Percentiles rank a stretch among this genome's conserved stretches.
These are phyloP conservation scores for Drosophila phalerata DNA, from an alignment of 2,888 invertebrate genomes.

Conservation along the genomic window DNA sequence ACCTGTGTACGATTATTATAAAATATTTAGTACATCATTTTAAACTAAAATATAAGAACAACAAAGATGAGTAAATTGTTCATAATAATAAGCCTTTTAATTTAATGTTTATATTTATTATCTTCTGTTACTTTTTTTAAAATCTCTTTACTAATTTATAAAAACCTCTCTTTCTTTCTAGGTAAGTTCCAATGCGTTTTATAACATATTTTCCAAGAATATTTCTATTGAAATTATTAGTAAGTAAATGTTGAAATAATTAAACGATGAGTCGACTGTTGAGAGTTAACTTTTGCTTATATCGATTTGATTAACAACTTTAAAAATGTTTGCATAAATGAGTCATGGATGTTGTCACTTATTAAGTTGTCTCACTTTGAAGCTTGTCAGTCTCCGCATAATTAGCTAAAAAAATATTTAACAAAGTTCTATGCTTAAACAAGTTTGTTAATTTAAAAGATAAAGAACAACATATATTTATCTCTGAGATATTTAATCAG, in stretches of 20 bases:
- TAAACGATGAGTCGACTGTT: background rate
- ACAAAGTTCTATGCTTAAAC: slow-evolving; percentile 4
- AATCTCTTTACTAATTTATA: background rate
- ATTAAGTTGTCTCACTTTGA: slow-evolving; percentile 23
- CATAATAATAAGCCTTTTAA: no score
- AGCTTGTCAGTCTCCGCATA: background rate
- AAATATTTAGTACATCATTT: no score
- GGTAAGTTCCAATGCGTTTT: slow-evolving; percentile 50
- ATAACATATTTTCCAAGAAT: background rate
- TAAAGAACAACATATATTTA: background rate
- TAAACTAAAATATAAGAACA: no score
- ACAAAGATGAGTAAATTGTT: no score
- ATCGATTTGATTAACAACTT: slow-evolving; percentile 28
- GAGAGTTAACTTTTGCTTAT: slow-evolving; percentile 2
- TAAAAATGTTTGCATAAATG: slow-evolving; percentile 32
- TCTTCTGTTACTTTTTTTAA: background rate
- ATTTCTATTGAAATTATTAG: slow-evolving; percentile 11
- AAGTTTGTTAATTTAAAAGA: background rate
- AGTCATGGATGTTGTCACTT: slow-evolving; percentile 34
- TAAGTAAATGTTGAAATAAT: slow-evolving; percentile 32
- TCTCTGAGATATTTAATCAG: background rate
- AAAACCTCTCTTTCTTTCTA: slow-evolving; percentile 38
- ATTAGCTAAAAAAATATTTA: slow-evolving; percentile 7
- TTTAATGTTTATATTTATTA: background rate
- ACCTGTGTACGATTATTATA: no score